phyloP scores from a whole-genome alignment of 2,113 vertebrate genomes.

The Indicator maculatus region DNA sequence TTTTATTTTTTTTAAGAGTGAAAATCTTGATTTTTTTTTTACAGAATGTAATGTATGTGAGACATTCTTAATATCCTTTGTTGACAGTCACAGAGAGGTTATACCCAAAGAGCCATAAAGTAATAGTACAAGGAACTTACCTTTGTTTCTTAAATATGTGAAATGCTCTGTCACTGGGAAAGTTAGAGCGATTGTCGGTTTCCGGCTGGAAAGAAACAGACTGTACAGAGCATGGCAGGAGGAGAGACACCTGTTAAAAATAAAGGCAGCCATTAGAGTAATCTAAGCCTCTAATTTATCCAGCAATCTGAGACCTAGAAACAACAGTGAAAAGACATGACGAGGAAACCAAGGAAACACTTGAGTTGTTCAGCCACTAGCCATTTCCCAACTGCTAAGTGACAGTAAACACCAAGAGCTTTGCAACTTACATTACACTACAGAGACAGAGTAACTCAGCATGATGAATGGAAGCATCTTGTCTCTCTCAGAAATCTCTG shows the following conservation, averaged over 20 bases:
- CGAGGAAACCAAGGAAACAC: not conserved
- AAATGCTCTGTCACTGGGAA: slow-evolving; percentile 92
- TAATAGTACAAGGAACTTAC: slow-evolving; percentile 62
- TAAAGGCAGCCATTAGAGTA: not conserved
- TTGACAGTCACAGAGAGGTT: not conserved
- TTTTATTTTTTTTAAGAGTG: not conserved
- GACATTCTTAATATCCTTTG: not conserved
- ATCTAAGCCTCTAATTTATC: not conserved
- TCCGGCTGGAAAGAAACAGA: slow-evolving; percentile 96
- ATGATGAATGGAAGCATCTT: not conserved
- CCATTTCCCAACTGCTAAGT: not conserved
- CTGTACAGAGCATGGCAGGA: slow-evolving; percentile 85
- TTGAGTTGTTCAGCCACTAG: not conserved
- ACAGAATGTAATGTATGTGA: not conserved
- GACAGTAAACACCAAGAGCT: not conserved
- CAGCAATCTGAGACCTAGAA: not conserved
- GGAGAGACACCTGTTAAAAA: slow-evolving; percentile 82
- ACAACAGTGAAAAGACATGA: not conserved
- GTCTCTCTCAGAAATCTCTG: not conserved
- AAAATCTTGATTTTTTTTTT: not conserved
- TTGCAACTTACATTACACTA: not conserved
- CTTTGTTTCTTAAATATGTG: slow-evolving; percentile 99
- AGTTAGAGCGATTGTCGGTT: slow-evolving; percentile 97
- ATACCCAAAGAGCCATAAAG: not conserved
- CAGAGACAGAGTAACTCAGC: not conserved